Evolutionary conservation across 2,888 invertebrate species (phyloP), one percentile per base, ranked within the genome.

Genomic region (Microctonus aethiopoides): DNA sequence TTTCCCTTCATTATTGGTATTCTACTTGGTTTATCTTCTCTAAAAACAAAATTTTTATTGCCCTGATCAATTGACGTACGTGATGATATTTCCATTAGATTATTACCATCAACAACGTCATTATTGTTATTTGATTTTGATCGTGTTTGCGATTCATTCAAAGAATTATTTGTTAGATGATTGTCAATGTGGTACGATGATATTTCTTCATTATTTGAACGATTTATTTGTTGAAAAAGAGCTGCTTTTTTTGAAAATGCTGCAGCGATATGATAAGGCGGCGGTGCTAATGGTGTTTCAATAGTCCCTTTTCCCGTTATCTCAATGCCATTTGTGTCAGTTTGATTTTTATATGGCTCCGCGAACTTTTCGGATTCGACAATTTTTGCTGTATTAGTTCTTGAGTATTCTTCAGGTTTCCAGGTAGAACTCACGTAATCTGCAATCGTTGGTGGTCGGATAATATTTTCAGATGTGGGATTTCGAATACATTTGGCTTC

Each of bases 241-340:
- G 83, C 83, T 39, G 93, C 93, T 81, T 94, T 94, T 88, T 94
- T 94, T 13, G 95, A 94, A 81, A 92, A 94, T 2, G 92, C 92
- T 26, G 94, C 94, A 32, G 94, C 95, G 80, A 95, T 93, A 80
- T 95, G 94, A 87, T 95, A 95, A 0, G 95, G 95, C 0, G 95
- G 95, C 16, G 95, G 95, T 79, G 80, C 81, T 2, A 79, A 83
- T 29, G 84, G 85, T 13, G 80, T 72, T 13, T 83, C 81, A 32
- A 79, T n/a, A n/a, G n/a, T 81, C n/a, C 75, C 61, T 74, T 77
- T 81, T n/a, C 79, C 77, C 65, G 73, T 71, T 22, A 75, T 70
- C 60, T 74, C 16, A 16, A 72, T 72, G 51, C 83, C 82, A 72
- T 88, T 88, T 62, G 86, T 83, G 65, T 87, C 83, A 32, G 71